These are phyloP conservation scores for Drosophila mayri DNA, from an alignment of 1,140 invertebrate genomes.

Conservation along the genomic window DNA sequence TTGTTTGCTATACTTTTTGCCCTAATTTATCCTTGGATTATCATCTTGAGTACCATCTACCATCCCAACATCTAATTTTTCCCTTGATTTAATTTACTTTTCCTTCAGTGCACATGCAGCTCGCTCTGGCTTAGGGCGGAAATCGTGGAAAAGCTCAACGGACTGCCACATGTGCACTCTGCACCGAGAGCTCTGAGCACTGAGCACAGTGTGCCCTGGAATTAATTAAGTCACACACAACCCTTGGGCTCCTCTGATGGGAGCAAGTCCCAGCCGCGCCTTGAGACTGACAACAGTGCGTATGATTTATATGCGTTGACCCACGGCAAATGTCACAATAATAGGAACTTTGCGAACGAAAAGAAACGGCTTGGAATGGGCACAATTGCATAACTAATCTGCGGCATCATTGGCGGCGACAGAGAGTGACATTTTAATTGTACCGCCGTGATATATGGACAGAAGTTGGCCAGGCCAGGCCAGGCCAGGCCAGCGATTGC, in stretches of 20 bases:
- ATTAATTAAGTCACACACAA: conserved; percentile 68
- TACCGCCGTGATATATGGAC: conserved; percentile 71
- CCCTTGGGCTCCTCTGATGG: conserved; percentile 26
- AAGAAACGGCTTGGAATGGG: conserved; percentile 24
- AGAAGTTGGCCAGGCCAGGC: conserved; percentile 10
- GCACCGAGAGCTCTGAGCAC: not conserved
- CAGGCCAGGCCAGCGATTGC: not conserved
- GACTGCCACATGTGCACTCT: conserved; percentile 10
- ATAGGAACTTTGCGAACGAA: conserved; percentile 20
- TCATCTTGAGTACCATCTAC: not conserved
- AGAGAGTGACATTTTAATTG: conserved; percentile 78
- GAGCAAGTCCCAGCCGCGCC: conserved; percentile 13
- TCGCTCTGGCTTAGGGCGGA: not conserved
- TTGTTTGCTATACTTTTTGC: not conserved
- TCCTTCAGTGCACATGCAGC: not conserved
- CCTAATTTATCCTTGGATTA: not conserved
- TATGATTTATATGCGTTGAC: conserved; percentile 71
- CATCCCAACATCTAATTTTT: too few species aligned
- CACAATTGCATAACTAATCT: conserved; percentile 60
- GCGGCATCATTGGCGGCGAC: conserved; percentile 57
- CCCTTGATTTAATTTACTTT: not conserved
- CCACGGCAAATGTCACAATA: conserved; percentile 63
- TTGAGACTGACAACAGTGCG: conserved; percentile 65
- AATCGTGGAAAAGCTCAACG: conserved; percentile 12
- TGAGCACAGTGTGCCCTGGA: conserved; percentile 23